Evolutionary conservation across 2,113 vertebrate genomes (phyloP).

Genomic region (Microtus pennsylvanicus): DNA sequence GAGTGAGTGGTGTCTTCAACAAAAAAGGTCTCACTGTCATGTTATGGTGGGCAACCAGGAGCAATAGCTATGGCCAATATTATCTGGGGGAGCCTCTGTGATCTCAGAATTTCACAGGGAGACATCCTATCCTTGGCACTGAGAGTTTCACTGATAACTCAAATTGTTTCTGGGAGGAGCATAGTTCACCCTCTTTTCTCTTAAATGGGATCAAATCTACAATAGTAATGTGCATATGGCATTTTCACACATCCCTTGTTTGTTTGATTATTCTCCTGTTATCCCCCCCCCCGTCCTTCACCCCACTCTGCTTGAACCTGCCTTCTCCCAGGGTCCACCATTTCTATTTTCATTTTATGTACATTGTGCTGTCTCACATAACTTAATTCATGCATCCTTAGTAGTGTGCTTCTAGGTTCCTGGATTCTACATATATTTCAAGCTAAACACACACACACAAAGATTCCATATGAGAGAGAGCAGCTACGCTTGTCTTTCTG

Average conservation of each 20-base stretch:
- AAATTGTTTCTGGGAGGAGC: not conserved
- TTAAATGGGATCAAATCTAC: not conserved
- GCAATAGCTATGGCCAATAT: not conserved
- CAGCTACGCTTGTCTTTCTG: not conserved
- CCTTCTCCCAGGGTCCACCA: not conserved
- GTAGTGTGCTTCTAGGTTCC: not conserved
- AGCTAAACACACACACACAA: not conserved
- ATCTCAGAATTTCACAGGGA: not conserved
- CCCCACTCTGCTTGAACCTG: not conserved
- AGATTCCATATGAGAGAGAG: not conserved
- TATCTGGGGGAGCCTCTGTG: not conserved
- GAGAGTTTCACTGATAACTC: not conserved
- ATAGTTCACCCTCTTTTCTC: not conserved
- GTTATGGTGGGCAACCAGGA: not conserved
- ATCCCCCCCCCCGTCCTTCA: not conserved
- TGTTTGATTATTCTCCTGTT: not conserved
- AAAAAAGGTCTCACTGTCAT: not conserved
- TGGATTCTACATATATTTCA: not conserved
- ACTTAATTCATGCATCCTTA: not conserved
- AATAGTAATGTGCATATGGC: not conserved
- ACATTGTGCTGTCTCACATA: not conserved
- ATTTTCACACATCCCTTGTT: not conserved
- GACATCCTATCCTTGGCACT: not conserved
- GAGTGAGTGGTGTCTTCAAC: not conserved
- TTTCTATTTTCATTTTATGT: not conserved